Percentiles rank a stretch among this genome's conserved stretches.
Evolutionary conservation across 1,140 invertebrate species (phyloP).

Genomic region (Neodiprion pinetum): DNA sequence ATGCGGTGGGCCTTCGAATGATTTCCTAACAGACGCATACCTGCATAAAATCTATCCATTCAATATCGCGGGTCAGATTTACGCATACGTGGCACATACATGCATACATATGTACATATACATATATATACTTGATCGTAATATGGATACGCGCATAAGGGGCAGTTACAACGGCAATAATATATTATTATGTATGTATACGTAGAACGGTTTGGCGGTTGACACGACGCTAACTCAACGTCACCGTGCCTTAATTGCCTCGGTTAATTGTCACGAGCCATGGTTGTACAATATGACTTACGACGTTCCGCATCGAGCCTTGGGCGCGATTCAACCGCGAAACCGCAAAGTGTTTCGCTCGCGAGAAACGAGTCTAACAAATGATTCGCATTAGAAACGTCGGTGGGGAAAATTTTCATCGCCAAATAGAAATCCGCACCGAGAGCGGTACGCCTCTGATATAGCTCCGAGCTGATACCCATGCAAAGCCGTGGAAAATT

Average conservation of each 20-base stretch:
- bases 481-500: neutral
- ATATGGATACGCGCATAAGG: neutral
- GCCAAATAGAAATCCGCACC: neutral
- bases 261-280: neutral
- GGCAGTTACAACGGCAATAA: neutral
- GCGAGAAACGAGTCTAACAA: neutral
- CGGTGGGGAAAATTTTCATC: neutral
- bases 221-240: conserved; percentile 4
- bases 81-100: neutral
- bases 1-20: too few relatives aligned
- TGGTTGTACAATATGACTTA: neutral
- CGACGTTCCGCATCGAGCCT: neutral
- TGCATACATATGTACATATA: neutral
- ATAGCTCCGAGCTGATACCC: too few relatives aligned
- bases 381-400: neutral
- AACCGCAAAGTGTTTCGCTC: neutral
- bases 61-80: too few relatives aligned
- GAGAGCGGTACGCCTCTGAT: too few relatives aligned
- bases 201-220: neutral
- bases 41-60: too few relatives aligned
- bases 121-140: neutral
- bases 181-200: neutral
- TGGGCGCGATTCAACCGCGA: neutral
- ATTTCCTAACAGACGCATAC: too few relatives aligned
- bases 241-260: neutral